Conservation (phyloP, 1,140 invertebrate genomes). For the Ylistrum balloti region DNA sequence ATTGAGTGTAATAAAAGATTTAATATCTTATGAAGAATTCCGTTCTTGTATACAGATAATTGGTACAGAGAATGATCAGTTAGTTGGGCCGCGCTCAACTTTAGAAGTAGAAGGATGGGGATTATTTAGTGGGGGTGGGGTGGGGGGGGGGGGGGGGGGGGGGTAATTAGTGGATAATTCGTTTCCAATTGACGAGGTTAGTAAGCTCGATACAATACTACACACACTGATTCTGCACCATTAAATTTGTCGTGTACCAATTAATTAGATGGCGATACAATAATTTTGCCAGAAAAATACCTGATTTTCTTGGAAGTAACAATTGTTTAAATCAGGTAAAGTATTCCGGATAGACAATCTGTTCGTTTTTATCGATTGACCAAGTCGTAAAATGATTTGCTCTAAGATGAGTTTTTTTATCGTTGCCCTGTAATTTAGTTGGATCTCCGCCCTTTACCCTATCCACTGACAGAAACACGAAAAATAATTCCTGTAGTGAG, state of each 20-base stretch:
- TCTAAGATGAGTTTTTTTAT: background rate
- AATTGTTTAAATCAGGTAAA: background rate
- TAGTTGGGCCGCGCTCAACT: background rate
- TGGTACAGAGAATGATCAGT: background rate
- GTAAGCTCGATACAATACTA: background rate
- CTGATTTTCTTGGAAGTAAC: background rate
- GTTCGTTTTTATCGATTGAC: background rate
- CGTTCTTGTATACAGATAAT: background rate
- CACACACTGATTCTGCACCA: background rate
- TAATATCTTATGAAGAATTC: background rate
- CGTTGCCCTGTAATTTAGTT: background rate
- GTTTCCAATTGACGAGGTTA: background rate
- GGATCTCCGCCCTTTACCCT: background rate
- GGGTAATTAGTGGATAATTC: background rate
- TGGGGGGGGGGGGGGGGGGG: background rate
- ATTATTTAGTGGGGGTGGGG: background rate
- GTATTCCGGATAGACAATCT: background rate
- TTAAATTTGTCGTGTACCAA: background rate
- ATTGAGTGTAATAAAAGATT: too few species aligned
- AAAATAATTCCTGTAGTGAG: background rate
- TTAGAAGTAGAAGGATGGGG: too few species aligned
- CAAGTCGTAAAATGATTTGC: background rate
- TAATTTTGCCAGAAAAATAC: slow-evolving; percentile 7
- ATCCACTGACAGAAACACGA: background rate
- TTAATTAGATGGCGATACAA: background rate